Percentiles rank a stretch among this genome's conserved stretches.
Evolutionary conservation across 2,797 vertebrate species (phyloP).

Genomic region (Neopelma chrysocephalum): DNA sequence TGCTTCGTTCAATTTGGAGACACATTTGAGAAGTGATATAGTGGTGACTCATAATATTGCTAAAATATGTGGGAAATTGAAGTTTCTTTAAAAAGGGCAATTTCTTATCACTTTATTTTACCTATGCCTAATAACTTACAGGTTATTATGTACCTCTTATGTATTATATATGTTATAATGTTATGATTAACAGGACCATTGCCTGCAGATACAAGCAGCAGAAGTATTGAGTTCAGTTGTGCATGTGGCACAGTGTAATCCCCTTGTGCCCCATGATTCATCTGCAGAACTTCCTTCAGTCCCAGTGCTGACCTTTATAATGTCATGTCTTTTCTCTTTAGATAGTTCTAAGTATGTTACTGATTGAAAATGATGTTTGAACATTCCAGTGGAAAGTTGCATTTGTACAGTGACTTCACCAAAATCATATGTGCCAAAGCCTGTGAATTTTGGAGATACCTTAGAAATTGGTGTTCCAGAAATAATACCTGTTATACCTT

Average conservation of each 20-base stretch:
- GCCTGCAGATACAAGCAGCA: neutral
- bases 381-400: neutral
- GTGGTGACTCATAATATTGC: neutral
- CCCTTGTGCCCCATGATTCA: fast-evolving
- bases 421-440: neutral
- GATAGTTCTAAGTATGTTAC: neutral
- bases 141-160: neutral
- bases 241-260: neutral
- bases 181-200: neutral
- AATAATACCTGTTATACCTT: neutral
- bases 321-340: neutral
- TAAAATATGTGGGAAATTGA: neutral
- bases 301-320: fast-evolving
- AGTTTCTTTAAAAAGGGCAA: neutral
- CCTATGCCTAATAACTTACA: neutral
- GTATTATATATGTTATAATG: neutral
- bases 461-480: neutral
- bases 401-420: neutral
- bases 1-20: neutral
- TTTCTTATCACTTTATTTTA: neutral
- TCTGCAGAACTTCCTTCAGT: neutral
- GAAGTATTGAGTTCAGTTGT: neutral
- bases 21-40: neutral
- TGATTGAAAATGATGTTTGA: neutral
- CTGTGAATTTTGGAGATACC: neutral